Conservation (phyloP, 2,113 vertebrate species). For the Phrynosoma blainvillii region DNA sequence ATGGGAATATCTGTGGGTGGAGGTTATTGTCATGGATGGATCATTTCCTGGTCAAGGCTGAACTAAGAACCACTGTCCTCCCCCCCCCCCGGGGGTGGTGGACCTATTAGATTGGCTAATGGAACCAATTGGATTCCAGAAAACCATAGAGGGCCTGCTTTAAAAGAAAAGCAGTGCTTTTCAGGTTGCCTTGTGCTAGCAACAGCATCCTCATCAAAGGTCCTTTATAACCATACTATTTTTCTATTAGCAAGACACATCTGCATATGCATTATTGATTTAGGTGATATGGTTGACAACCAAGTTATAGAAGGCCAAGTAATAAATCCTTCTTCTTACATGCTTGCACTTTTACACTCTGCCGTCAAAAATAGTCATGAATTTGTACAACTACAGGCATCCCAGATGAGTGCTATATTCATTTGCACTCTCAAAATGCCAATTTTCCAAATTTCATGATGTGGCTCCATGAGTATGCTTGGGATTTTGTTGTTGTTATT, state of each 20-base stretch:
- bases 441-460: conserved; percentile 63
- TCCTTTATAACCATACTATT: background rate
- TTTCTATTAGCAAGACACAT: background rate
- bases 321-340: background rate
- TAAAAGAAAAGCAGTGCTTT: background rate
- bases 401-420: background rate
- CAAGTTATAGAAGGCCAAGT: conserved; percentile 10
- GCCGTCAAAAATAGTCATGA: conserved; percentile 34
- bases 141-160: too few relatives aligned
- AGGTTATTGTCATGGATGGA: too few relatives aligned
- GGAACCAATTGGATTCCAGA: too few relatives aligned
- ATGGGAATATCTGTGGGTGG: too few relatives aligned
- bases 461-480: conserved; percentile 51
- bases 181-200: background rate
- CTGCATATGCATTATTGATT: background rate
- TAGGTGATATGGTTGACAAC: background rate
- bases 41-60: too few relatives aligned
- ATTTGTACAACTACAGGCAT: background rate
- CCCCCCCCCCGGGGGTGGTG: too few relatives aligned
- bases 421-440: conserved; percentile 48
- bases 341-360: background rate
- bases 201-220: conserved; percentile 10
- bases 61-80: too few relatives aligned
- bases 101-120: too few relatives aligned
- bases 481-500: conserved; percentile 67